phyloP scores from a whole-genome alignment of 2,113 vertebrate genomes.

The Probosciger aterrimus region DNA sequence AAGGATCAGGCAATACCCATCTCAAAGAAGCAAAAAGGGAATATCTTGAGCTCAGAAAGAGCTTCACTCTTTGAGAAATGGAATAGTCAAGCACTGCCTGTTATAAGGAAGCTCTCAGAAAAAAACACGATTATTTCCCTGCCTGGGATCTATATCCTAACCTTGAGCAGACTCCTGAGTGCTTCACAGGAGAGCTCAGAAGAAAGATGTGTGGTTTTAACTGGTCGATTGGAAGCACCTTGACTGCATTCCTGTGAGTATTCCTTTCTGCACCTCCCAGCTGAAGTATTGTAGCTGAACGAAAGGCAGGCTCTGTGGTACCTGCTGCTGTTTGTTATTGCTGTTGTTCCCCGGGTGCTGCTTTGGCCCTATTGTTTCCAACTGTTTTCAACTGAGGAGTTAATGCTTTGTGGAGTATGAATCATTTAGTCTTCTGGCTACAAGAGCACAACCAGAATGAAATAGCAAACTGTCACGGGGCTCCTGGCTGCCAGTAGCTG shows the following conservation, averaged over 20 bases:
- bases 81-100: not conserved
- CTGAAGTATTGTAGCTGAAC: not conserved
- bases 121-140: not conserved
- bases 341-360: not conserved
- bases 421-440: not conserved
- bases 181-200: not conserved
- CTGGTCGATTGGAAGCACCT: not conserved
- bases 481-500: not conserved
- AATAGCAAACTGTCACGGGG: not conserved
- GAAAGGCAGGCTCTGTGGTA: not conserved
- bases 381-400: accelerated
- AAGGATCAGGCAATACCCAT: not conserved
- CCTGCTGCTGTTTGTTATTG: not conserved
- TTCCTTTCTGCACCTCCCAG: not conserved
- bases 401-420: not conserved
- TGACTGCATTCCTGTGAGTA: not conserved
- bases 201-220: not conserved
- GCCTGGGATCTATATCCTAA: not conserved
- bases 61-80: not conserved
- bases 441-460: not conserved
- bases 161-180: not conserved
- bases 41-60: not conserved
- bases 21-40: not conserved
- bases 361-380: not conserved
- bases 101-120: not conserved